Conservation (phyloP, 2,797 vertebrate genomes). For the Ptychobarbus kaznakovi region DNA sequence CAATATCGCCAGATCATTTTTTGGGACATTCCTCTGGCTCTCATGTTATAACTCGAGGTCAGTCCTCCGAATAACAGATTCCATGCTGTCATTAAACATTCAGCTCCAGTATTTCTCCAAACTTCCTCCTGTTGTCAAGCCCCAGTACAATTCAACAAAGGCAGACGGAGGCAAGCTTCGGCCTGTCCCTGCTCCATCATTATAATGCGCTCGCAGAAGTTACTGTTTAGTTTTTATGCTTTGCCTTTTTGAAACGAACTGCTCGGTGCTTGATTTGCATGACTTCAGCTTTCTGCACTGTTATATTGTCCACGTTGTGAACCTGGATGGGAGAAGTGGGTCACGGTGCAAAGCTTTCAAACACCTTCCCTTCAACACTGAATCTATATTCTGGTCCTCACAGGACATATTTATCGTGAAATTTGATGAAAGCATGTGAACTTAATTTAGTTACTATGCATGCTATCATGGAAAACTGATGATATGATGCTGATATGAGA, state of each 20-base stretch:
- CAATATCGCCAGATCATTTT: constrained; percentile 14
- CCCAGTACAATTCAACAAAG: constrained; percentile 37
- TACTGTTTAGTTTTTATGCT: constrained; percentile 21
- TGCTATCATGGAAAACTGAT: not conserved
- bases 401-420: not conserved
- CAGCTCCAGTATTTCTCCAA: constrained; percentile 1
- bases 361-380: not conserved
- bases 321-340: constrained; percentile 4
- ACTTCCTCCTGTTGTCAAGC: constrained; percentile 40
- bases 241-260: not conserved
- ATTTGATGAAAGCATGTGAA: not conserved
- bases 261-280: constrained; percentile 18
- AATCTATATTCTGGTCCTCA: not conserved
- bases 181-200: constrained; percentile 42
- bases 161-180: constrained; percentile 36
- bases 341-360: constrained; percentile 3
- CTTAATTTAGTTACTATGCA: not conserved
- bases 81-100: constrained; percentile 25
- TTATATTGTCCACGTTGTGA: not conserved
- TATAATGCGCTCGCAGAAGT: not conserved
- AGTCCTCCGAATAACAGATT: constrained; percentile 22
- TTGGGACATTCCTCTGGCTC: constrained; percentile 33
- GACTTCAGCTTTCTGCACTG: constrained; percentile 7
- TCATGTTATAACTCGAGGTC: not conserved
- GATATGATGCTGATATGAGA: not conserved